Base-by-base conservation (phyloP, 1,140 invertebrate genomes). In the Sarcophaga peregrina region DNA sequence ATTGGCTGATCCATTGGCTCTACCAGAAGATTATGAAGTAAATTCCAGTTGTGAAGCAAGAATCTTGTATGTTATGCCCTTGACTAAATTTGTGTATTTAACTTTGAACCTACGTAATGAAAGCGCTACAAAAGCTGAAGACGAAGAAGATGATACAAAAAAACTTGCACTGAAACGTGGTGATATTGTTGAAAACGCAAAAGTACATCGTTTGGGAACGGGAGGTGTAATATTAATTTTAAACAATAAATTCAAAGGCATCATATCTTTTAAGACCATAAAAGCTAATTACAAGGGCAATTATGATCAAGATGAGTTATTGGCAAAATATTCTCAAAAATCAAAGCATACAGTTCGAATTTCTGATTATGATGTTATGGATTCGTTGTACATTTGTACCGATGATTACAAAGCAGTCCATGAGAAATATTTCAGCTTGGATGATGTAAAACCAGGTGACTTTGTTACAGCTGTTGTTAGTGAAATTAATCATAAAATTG, bases 11-110 rank as follows among this genome's bases (percentile, higher is more conserved):
- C 84, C 86, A 1, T 82, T 89, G 13, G 82, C 86, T 9, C 48
- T 85, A 6, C 83, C 86, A 8, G 90, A 86, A 13, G 86, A 89
- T 75, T 89, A 86, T 75, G 89, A 91, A 52, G 82, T 91, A 84
- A 92, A 91, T 8, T 85, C 87, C 74, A 87, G 91, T 52, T 82
- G 94, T 17, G 88, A 89, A 74, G 94, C 93, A 0, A 91, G 92
- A 6, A 90, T 96, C 1, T 86, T 96, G 1, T 96, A 95, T 85
- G 91, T 93, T 17, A 91, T 95, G 86, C 94, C 94, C 1, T 91
- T 93, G 0, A 92, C 94, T 10, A 95, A 95, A 87, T 92, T 93
- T n/a, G 91, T 92, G 3, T 93, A 93, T 85, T 91, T 95, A 78
- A 92, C 91, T 10, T 85, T 93, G 8, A 87, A 90, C 80, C 48